Evolutionary conservation across 2,888 invertebrate genomes (phyloP), one percentile per base, ranked within the genome.

Genomic region (Nomada hirtipes): DNA sequence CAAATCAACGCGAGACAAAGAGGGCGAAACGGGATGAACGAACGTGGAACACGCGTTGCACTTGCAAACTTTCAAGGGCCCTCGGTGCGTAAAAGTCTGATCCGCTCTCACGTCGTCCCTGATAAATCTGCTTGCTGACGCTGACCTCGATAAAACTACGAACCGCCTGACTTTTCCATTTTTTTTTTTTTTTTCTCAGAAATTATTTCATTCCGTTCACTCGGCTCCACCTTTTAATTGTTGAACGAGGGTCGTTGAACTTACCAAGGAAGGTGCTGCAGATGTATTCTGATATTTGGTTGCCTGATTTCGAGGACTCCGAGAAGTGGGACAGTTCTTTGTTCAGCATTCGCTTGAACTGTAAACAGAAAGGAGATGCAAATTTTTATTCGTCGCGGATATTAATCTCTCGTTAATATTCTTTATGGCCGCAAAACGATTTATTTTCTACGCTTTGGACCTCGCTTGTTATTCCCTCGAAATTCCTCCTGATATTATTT

Each of bases 281-380:
- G 95, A 99, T 98, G 95, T 98, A 99, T 94, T 99, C 99, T 80
- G 99, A 99, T 94, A 99, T 99, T 96, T 99, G 99, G 95, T 99
- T 99, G 92, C 99, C 99, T 90, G 99, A 99, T 95, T 98, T 98
- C 95, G 98, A 99, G 88, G 99, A 98, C 95, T 99, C 99, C 86
- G 99, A 99, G 95, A 99, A 99, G 95, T 99, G 99, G 93, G 98
- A 98, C 93, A 99, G 96, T 95, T 99, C 99, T 95, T 99, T 98
- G 96, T 99, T 99, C 94, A 99, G 96, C 99, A 99, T 99, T 94
- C 99, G 97, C 95, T 99, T 99, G 96, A 99, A 99, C 99, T 99
- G 96, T 79, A 96, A 96, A 78, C 91, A 93, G 89, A 94, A 89
- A 91, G 85, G 65, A 9, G 4, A 20, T 13, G 10, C 1, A 11